phyloP scores from a whole-genome alignment of 2,888 invertebrate species.

The Coleophora flavipennella region DNA sequence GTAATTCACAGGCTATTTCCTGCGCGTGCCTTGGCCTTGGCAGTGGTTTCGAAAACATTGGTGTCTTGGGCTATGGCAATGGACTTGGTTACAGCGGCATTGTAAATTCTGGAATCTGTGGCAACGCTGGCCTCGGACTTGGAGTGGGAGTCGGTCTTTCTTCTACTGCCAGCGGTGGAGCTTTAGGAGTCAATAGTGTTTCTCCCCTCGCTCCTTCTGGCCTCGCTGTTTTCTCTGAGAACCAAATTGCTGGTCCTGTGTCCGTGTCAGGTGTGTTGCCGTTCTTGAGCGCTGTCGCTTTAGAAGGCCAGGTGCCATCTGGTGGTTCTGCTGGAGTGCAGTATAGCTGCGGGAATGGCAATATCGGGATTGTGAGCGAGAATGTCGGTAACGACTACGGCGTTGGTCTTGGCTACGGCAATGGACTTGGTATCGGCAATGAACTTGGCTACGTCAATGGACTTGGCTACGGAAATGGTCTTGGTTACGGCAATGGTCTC shows the following conservation, averaged over 20 bases:
- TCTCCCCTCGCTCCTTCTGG: conserved; percentile 33
- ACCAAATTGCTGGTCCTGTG: conserved; percentile 23
- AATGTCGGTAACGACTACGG: conserved; percentile 4
- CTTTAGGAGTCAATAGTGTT: conserved; percentile 20
- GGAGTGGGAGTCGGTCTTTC: conserved; percentile 1
- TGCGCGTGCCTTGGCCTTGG: neutral
- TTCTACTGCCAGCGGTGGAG: conserved; percentile 20
- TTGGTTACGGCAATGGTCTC: neutral
- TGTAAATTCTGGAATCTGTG: too few species aligned
- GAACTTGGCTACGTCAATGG: conserved; percentile 1
- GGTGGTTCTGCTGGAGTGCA: conserved; percentile 29
- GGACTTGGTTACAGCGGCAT: conserved; percentile 2
- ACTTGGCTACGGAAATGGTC: neutral
- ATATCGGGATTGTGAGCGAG: conserved; percentile 28
- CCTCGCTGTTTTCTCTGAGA: conserved; percentile 24
- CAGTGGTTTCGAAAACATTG: neutral
- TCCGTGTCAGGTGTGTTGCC: conserved; percentile 22
- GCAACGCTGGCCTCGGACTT: neutral
- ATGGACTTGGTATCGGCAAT: neutral
- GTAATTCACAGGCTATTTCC: neutral
- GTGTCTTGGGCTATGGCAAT: conserved; percentile 4
- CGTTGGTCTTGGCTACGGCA: neutral
- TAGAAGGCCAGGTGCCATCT: conserved; percentile 25
- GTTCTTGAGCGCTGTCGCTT: conserved; percentile 22
- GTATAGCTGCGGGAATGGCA: conserved; percentile 34